A percentile compares a stretch with the other conserved stretches of the same genome.
These are phyloP conservation scores for Porites rus DNA, from an alignment of 92 coral and sea anemone genomes.

Conservation along the genomic window DNA sequence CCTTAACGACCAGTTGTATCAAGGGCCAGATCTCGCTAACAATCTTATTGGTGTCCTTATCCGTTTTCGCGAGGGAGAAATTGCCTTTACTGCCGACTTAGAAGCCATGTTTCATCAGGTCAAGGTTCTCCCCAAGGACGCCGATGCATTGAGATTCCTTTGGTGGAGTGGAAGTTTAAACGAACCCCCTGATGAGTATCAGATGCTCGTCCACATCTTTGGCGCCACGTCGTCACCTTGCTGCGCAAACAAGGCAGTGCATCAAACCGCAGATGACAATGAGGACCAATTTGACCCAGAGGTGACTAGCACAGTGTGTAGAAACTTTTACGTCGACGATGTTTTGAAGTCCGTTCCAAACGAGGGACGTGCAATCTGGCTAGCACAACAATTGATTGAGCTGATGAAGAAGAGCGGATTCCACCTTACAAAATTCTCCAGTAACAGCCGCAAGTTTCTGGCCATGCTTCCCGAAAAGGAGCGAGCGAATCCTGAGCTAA, in stretches of 20 bases:
- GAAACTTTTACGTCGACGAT: constrained; percentile 50
- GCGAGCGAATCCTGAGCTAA: constrained; percentile 16
- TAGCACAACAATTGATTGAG: constrained; percentile 23
- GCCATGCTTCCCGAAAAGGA: constrained; percentile 8
- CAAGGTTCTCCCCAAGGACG: constrained; percentile 17
- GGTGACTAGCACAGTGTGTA: constrained; percentile 4
- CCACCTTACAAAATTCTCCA: constrained; percentile 35
- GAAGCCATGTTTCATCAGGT: constrained; percentile 34
- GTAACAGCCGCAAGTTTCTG: constrained; percentile 33
- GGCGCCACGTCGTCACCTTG: no score
- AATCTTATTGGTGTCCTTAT: constrained; percentile 33
- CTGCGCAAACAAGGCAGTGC: no score
- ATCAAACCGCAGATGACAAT: neutral
- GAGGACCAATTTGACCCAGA: constrained; percentile 16
- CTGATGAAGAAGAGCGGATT: constrained; percentile 41
- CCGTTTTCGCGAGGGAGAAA: constrained; percentile 43
- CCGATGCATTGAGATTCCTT: constrained; percentile 10
- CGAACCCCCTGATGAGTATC: neutral
- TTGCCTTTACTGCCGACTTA: constrained; percentile 5
- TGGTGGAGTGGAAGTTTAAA: neutral
- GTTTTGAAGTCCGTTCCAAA: constrained; percentile 32
- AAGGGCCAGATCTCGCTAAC: constrained; percentile 35
- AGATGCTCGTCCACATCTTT: no score
- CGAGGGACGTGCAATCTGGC: constrained; percentile 3
- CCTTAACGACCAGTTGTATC: constrained; percentile 38